Base-by-base conservation (phyloP, 2,797 vertebrate species). In the Semotilus atromaculatus region DNA sequence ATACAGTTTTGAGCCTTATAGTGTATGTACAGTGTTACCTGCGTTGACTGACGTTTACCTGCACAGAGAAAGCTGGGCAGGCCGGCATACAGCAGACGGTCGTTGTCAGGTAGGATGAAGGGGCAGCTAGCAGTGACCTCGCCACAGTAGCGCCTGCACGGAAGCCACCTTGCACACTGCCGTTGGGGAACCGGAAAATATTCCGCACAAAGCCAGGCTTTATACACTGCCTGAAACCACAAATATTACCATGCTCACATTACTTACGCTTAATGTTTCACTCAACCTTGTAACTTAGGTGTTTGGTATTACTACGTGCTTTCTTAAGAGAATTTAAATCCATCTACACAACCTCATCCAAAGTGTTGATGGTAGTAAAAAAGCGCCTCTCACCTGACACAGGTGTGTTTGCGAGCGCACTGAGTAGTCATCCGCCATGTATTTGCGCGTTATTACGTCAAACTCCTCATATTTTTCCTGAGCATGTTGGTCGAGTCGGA, bases 401-500 rank as follows among this genome's bases (percentile, higher is more conserved):
- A 85, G 68, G 55, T 88, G 51, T 19, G 80, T 80, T 64, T 88
- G 96, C 91, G 96, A 95, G 90, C 94, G 93, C 88, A 97, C 96
- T 79, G 96, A 97, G 90, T 96, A 96, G 86, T 95, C 96, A 86
- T 95, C 95, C 43, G 95, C 94, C 91, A 96, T 93, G 93, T 95
- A 96, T 91, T 96, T 96, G 93, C 95, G 95, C 90, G 96, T 93
- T 92, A 96, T 91, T 93, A 94, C 90, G 89, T 96, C 95, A 89
- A 96, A 96, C 94, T 96, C 96, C 87, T 96, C 96, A 86, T 96
- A 96, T 95, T 96, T 96, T 96, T 97, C 96, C 95, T 96, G 96
- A 95, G 96, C 96, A 92, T 96, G 96, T 94, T 95, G 95, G 93
- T 96, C 96, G 91, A 96, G 94, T 90, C 95, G 92, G 92, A 95